A percentile compares a stretch with the other conserved stretches of the same genome.
phyloP scores from a whole-genome alignment of 2,113 vertebrate species.

The Pristiophorus japonicus region DNA sequence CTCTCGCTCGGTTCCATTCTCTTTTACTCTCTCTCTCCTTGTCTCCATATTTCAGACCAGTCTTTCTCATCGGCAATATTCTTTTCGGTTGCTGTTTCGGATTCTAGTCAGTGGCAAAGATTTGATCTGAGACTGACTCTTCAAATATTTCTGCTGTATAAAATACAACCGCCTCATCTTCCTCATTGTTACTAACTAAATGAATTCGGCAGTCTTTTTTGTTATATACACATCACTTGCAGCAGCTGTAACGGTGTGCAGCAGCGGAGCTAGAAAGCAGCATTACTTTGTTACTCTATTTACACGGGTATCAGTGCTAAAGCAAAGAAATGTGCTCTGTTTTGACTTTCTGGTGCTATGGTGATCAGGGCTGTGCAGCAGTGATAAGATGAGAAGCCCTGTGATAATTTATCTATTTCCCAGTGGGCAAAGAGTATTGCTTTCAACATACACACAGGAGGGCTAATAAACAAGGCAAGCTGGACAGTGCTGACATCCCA shows the following conservation, averaged over 20 bases:
- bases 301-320: background rate
- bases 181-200: background rate
- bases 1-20: background rate
- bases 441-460: background rate
- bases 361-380: background rate
- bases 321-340: background rate
- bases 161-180: background rate
- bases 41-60: background rate
- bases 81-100: background rate
- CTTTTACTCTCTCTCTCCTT: background rate
- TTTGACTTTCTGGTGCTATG: constrained; percentile 2
- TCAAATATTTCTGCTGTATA: background rate
- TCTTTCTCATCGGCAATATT: background rate
- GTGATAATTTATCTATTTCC: background rate
- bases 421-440: background rate
- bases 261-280: background rate
- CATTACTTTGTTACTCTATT: background rate
- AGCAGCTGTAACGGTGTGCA: background rate
- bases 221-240: background rate
- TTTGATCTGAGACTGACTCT: background rate
- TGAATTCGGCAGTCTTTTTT: background rate
- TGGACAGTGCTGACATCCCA: background rate
- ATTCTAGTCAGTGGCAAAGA: background rate
- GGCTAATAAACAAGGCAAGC: background rate
- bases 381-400: background rate